Percentiles rank a stretch among this genome's conserved stretches.
These are phyloP conservation scores for Hemiscyllium ocellatum DNA, from an alignment of 2,113 vertebrate genomes.

Conservation along the genomic window DNA sequence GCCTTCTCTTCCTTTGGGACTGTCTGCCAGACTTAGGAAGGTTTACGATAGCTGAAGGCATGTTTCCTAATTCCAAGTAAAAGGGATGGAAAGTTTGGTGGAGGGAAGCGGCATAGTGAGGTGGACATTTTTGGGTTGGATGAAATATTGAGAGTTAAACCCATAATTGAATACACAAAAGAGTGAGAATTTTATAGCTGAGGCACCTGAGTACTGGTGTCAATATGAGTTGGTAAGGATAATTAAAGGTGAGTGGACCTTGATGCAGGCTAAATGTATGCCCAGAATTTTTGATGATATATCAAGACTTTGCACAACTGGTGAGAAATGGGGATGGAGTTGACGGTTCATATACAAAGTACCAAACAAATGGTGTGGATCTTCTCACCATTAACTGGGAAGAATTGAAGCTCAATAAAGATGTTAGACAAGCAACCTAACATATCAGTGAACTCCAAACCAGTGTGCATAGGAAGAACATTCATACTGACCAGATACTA, in stretches of 20 bases:
- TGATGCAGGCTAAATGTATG: not conserved
- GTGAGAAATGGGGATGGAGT: not conserved
- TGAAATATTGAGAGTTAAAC: not conserved
- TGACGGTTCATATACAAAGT: not conserved
- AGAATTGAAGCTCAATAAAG: not conserved
- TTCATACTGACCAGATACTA: too few species aligned
- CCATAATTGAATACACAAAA: not conserved
- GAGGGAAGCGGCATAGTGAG: not conserved
- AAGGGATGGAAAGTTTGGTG: not conserved
- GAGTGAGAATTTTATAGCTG: not conserved
- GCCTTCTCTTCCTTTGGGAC: too few species aligned
- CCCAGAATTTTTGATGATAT: not conserved
- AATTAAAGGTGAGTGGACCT: not conserved
- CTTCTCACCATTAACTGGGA: not conserved
- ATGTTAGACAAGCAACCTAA: not conserved
- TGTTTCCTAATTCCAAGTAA: not conserved
- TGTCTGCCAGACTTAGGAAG: too few species aligned
- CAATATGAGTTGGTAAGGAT: not conserved
- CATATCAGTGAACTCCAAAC: too few species aligned
- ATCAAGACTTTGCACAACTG: not conserved
- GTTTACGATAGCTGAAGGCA: not conserved
- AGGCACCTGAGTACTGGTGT: not conserved
- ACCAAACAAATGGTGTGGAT: not conserved
- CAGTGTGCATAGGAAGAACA: too few species aligned
- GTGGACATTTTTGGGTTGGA: not conserved